Base-by-base conservation (phyloP, 1,140 invertebrate genomes). In the Drosophila pectinifera region DNA sequence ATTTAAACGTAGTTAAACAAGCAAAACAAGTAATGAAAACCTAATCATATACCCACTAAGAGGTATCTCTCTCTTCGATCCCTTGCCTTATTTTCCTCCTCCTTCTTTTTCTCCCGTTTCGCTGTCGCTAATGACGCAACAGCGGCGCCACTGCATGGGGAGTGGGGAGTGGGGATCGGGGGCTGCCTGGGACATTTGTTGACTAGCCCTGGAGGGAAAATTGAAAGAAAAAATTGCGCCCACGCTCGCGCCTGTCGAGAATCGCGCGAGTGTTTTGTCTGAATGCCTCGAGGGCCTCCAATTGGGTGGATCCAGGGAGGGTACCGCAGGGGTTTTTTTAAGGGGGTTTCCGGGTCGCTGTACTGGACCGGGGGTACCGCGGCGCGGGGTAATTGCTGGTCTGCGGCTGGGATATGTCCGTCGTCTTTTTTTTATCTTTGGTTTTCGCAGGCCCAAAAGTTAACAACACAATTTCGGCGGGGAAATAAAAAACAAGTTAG, bases 401-500 rank as follows among this genome's bases (percentile, higher is more conserved):
- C 76, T 74, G 79, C 49, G 80, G 78, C 78, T 36, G 48, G 48
- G 18, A 53, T 53, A 49, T 18, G 16, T 57, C 58, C 34, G 48
- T 26, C 8, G 48, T 16, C 31, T 22, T 38, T 28, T 31, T 16
- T 48, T 28, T 16, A 10, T 45, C 14, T 24, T 48, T 48, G 24
- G 45, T 20, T 49, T 51, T 6, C 2, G 11, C 11, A 18, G 63
- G 39, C 65, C 28, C 24, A 46, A 70, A 88, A 88, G 83, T 83
- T 88, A 88, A 88, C 83, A 88, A 84, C 83, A 89, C 80, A 89
- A 80, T 88, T 88, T 89, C 75, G 80, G 59, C 80, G 73, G 46
- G 61, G 48, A 88, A 88, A 88, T 89, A 88, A 88, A 89, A 88
- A 89, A 89, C 84, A 88, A 88, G 84, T 88, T 88, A 88, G 84